Percentiles rank a stretch among this genome's conserved stretches.
Conservation (phyloP, 1,140 invertebrate species). For the Trinorchestia longiramus region DNA sequence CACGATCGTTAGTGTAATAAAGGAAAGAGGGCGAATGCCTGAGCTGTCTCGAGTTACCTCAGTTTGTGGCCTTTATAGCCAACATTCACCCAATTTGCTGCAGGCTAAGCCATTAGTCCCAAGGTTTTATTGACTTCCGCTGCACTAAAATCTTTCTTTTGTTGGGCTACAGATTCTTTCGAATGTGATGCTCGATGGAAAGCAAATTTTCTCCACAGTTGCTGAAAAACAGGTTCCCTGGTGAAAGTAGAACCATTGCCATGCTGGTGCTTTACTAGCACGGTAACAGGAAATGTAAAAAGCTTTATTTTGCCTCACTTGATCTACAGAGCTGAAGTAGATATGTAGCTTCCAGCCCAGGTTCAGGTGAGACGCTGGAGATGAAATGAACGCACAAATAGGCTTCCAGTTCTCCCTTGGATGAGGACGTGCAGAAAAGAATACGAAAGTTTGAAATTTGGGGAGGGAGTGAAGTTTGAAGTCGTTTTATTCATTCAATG, state of each 20-base stretch:
- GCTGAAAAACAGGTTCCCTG: not conserved
- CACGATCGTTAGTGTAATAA: conserved; percentile 52
- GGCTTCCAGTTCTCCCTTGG: not conserved
- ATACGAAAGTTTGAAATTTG: not conserved
- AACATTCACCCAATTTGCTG: conserved; percentile 55
- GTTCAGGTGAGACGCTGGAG: not conserved
- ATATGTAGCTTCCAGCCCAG: not conserved
- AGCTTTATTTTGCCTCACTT: not conserved
- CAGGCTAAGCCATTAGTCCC: conserved; percentile 43
- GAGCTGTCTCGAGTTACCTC: conserved; percentile 40
- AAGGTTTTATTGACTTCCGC: conserved; percentile 52
- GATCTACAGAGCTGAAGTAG: not conserved
- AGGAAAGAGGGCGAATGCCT: conserved; percentile 49
- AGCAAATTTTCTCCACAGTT: conserved; percentile 8
- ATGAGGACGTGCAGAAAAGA: not conserved
- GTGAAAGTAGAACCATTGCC: not conserved
- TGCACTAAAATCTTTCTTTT: conserved; percentile 50
- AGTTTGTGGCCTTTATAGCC: conserved; percentile 52
- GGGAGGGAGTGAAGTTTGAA: not conserved
- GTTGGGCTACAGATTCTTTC: conserved; percentile 45
- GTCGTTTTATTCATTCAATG: not conserved
- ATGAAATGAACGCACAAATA: not conserved
- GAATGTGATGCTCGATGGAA: conserved; percentile 51
- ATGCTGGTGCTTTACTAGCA: not conserved
- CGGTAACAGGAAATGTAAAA: not conserved